A percentile compares a stretch with the other conserved stretches of the same genome.
These are phyloP conservation scores for Misgurnus anguillicaudatus DNA, from an alignment of 2,113 vertebrate genomes.

Conservation along the genomic window DNA sequence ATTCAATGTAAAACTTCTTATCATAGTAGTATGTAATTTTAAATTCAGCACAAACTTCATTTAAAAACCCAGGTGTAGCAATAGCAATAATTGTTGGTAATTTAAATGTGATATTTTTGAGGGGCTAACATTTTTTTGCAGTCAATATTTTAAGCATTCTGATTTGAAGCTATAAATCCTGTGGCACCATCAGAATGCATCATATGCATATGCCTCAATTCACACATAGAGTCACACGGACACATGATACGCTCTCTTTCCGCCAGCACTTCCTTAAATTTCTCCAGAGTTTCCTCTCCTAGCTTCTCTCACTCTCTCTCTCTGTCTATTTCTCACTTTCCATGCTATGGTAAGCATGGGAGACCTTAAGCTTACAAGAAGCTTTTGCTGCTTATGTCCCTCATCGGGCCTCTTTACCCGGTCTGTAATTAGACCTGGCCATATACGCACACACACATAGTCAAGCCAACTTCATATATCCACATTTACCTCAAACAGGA, in stretches of 20 bases:
- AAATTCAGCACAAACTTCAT: too few species aligned
- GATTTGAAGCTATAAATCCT: background rate
- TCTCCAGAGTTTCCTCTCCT: slow-evolving; percentile 17
- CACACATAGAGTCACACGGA: background rate
- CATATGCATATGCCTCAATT: background rate
- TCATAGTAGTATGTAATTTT: too few species aligned
- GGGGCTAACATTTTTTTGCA: too few species aligned
- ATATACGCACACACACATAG: slow-evolving; percentile 17
- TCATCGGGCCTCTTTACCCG: slow-evolving; percentile 45
- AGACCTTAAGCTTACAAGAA: slow-evolving; percentile 29
- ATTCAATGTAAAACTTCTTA: too few species aligned
- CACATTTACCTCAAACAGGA: slow-evolving; percentile 36
- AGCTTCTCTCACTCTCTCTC: slow-evolving; percentile 13
- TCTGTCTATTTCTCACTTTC: slow-evolving; percentile 30
- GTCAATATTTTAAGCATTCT: too few species aligned
- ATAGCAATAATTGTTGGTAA: too few species aligned
- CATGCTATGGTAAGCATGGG: slow-evolving; percentile 22
- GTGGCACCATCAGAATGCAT: background rate
- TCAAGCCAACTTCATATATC: slow-evolving; percentile 19
- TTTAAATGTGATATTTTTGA: too few species aligned
- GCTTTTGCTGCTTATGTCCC: slow-evolving; percentile 37
- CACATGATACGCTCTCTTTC: background rate
- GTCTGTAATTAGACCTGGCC: slow-evolving; percentile 52
- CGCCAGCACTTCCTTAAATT: slow-evolving; percentile 13
- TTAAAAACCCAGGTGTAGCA: too few species aligned